Conservation (phyloP, 2,113 vertebrate species). For the Argyrosomus japonicus region DNA sequence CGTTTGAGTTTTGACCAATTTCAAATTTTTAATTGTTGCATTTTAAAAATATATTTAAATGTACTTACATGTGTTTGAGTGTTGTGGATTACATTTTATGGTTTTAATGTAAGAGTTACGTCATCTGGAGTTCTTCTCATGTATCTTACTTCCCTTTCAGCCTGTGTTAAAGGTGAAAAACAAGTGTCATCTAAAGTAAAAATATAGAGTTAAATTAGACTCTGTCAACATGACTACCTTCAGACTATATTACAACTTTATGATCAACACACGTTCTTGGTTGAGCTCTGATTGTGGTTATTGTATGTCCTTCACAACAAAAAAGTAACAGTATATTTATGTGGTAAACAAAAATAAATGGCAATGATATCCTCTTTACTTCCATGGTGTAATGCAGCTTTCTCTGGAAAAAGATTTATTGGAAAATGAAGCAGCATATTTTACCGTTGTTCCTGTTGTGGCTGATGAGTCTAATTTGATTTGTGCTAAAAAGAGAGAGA, state of each 20-base stretch:
- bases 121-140: background rate
- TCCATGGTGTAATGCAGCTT: background rate
- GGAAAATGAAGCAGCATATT: background rate
- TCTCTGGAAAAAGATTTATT: background rate
- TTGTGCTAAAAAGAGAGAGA: no score
- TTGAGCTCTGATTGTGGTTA: background rate
- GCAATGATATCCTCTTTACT: background rate
- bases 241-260: background rate
- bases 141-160: background rate
- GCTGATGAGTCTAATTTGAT: no score
- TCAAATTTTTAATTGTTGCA: no score
- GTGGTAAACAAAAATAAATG: background rate
- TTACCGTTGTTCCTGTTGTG: conserved; percentile 2
- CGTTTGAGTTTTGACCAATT: background rate
- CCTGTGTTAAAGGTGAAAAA: background rate
- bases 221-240: background rate
- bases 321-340: background rate
- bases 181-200: background rate
- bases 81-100: background rate
- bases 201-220: background rate
- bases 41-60: no score
- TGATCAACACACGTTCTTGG: background rate
- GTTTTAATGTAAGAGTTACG: background rate
- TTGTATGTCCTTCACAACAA: background rate
- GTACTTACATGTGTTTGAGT: background rate